Evolutionary conservation across 2,113 vertebrate species (phyloP).

Genomic region (Forbesichthys agassizii): DNA sequence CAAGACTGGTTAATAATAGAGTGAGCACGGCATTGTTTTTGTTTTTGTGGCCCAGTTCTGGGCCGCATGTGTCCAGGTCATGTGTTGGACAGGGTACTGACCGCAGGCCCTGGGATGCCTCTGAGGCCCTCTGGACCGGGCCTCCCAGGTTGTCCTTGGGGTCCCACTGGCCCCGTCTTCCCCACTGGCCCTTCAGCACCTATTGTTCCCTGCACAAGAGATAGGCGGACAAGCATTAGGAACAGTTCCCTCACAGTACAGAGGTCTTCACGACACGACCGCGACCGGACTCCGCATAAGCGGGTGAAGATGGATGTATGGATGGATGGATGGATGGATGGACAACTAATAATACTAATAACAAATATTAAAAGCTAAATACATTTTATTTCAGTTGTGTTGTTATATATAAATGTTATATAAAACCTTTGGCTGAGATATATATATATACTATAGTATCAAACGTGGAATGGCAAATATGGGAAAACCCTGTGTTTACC

Average conservation of each 20-base stretch:
- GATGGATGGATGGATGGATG: too few species aligned
- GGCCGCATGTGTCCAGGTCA: background rate
- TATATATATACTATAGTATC: too few species aligned
- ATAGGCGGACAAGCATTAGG: background rate
- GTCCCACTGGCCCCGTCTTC: slow-evolving; percentile 82
- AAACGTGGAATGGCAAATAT: background rate
- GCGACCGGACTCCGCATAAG: too few species aligned
- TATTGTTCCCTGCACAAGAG: slow-evolving; percentile 72
- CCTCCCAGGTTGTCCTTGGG: slow-evolving; percentile 83
- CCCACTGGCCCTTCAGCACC: slow-evolving; percentile 80
- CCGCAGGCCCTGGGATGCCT: slow-evolving; percentile 88
- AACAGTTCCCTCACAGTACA: background rate
- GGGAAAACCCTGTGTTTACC: slow-evolving; percentile 65
- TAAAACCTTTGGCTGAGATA: background rate
- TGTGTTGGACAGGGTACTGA: slow-evolving; percentile 71
- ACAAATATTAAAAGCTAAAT: too few species aligned
- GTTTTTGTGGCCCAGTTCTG: background rate
- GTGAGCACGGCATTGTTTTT: too few species aligned
- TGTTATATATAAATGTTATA: too few species aligned
- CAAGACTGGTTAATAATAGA: too few species aligned
- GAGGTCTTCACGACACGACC: too few species aligned
- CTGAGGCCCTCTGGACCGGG: slow-evolving; percentile 83
- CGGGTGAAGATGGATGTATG: too few species aligned
- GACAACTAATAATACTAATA: too few species aligned
- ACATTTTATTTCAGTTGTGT: too few species aligned